These are phyloP conservation scores for Eudyptes chrysolophus DNA, from an alignment of 2,113 vertebrate genomes.

Conservation along the genomic window DNA sequence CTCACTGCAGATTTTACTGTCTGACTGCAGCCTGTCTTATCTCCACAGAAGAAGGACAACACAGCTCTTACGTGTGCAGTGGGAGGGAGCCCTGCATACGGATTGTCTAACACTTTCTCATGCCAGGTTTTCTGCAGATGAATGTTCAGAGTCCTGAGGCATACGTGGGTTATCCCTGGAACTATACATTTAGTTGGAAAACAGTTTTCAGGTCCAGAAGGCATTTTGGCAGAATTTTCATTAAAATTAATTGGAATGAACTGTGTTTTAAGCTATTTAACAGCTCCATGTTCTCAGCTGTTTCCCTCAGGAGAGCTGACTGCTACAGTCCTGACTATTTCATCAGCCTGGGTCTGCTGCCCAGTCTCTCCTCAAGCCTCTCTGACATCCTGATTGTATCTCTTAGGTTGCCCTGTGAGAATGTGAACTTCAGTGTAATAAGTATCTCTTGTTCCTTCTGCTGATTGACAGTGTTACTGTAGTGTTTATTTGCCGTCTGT, in stretches of 20 bases:
- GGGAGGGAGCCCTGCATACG: background rate
- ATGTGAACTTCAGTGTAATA: background rate
- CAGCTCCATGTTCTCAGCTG: background rate
- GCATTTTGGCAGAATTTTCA: background rate
- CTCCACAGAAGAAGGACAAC: background rate
- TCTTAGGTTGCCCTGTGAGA: background rate
- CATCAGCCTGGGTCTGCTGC: background rate
- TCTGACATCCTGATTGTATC: background rate
- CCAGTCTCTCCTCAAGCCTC: background rate
- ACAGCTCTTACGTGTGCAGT: accelerated
- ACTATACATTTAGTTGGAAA: background rate
- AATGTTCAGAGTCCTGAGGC: background rate
- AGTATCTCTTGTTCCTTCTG: background rate
- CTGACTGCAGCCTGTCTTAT: background rate
- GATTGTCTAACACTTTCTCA: background rate
- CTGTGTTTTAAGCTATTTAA: background rate
- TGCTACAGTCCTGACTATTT: background rate
- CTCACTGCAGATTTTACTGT: background rate
- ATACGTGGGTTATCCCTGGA: background rate
- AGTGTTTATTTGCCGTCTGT: background rate
- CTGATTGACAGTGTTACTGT: background rate
- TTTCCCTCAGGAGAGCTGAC: background rate
- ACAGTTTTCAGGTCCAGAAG: background rate
- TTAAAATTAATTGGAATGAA: background rate
- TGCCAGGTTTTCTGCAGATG: background rate